These are phyloP conservation scores for Saccopteryx bilineata DNA, from an alignment of 2,113 vertebrate species.

Conservation along the genomic window DNA sequence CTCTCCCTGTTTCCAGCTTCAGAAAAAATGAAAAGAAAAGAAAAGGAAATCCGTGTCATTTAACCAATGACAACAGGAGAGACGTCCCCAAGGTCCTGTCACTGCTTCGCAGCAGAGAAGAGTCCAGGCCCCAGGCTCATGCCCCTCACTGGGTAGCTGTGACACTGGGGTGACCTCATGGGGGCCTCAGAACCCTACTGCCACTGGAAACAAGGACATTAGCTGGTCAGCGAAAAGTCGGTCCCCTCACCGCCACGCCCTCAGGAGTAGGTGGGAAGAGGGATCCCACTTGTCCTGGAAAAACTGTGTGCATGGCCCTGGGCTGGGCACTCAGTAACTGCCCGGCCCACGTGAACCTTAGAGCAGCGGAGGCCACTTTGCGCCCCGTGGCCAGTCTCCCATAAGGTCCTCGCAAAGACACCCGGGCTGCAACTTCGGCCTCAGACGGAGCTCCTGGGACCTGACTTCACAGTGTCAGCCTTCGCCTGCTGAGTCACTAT, in stretches of 20 bases:
- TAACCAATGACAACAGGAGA: background rate
- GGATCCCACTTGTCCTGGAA: background rate
- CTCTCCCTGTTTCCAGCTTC: too few relatives aligned
- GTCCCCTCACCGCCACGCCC: background rate
- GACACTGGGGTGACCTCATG: background rate
- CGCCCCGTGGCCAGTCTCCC: background rate
- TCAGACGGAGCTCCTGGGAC: background rate
- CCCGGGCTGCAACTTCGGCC: background rate
- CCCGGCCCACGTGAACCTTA: background rate
- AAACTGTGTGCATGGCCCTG: background rate
- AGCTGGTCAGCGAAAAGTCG: background rate
- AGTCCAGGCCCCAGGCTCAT: background rate
- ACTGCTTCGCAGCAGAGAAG: background rate
- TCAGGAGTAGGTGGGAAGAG: background rate
- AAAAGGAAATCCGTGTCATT: background rate
- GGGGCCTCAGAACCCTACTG: background rate
- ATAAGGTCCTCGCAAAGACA: background rate
- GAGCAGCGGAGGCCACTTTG: background rate
- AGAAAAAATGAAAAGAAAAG: too few relatives aligned
- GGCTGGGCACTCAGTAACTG: background rate
- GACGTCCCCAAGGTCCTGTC: too few relatives aligned
- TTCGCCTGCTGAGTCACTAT: too few relatives aligned
- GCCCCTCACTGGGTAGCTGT: background rate
- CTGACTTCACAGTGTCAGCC: background rate
- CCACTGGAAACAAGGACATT: background rate